These are phyloP conservation scores for Caranx ignobilis DNA, from an alignment of 2,113 vertebrate species.

Conservation along the genomic window DNA sequence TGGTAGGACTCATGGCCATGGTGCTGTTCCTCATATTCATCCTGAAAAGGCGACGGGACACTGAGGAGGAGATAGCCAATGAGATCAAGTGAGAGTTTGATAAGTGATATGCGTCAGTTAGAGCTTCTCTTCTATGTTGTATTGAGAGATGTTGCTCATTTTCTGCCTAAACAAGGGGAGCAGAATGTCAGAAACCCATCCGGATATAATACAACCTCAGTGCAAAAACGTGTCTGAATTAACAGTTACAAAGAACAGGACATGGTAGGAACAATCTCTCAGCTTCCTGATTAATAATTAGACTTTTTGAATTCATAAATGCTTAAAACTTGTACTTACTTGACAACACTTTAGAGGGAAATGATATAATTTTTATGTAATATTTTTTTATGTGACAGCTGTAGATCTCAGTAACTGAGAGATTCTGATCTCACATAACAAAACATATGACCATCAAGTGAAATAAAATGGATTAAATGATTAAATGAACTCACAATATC, in stretches of 20 bases:
- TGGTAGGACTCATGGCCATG: slow-evolving; percentile 86
- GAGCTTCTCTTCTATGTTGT: neutral
- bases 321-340: too few relatives aligned
- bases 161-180: neutral
- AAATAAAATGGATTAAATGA: too few relatives aligned
- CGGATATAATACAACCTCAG: neutral
- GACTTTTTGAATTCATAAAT: too few relatives aligned
- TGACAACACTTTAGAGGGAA: too few relatives aligned
- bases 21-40: slow-evolving; percentile 84
- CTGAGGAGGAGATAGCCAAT: slow-evolving; percentile 89
- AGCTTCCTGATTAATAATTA: too few relatives aligned
- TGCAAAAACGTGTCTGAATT: neutral
- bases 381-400: too few relatives aligned
- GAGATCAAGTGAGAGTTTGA: slow-evolving; percentile 90
- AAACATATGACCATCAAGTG: too few relatives aligned
- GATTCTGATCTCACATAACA: too few relatives aligned
- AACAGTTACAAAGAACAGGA: neutral
- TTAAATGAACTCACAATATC: too few relatives aligned
- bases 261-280: neutral
- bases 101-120: too few relatives aligned
- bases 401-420: too few relatives aligned
- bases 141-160: neutral
- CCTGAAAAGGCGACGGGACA: slow-evolving; percentile 81
- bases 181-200: neutral
- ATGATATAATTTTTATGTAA: too few relatives aligned